These are phyloP conservation scores for Tympanuchus pallidicinctus DNA, from an alignment of 2,113 vertebrate species.

Conservation along the genomic window DNA sequence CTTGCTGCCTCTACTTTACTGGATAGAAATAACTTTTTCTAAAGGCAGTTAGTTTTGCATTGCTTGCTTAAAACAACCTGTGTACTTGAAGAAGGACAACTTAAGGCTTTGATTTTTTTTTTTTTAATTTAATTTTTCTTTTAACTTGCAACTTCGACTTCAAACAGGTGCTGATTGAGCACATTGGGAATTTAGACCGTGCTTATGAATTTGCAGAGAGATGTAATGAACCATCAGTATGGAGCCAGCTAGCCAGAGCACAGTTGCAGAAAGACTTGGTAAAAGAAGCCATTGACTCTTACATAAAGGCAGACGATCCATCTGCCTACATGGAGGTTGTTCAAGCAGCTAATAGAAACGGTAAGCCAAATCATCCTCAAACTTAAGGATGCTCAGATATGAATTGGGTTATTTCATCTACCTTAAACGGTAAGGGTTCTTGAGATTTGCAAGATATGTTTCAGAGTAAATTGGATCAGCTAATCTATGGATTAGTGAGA, in stretches of 20 bases:
- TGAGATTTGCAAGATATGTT: not conserved
- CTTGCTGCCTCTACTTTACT: not conserved
- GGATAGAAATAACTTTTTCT: not conserved
- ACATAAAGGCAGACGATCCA: constrained; percentile 89
- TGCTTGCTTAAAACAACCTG: not conserved
- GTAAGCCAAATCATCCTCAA: constrained; percentile 71
- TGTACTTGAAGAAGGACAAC: not conserved
- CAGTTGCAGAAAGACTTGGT: constrained; percentile 90
- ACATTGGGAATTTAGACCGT: constrained; percentile 89
- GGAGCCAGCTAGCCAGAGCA: constrained; percentile 89
- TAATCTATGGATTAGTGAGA: not conserved
- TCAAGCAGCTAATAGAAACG: constrained; percentile 86
- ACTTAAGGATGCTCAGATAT: not conserved
- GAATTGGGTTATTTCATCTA: not conserved
- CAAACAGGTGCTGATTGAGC: constrained; percentile 90
- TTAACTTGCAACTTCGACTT: constrained; percentile 24
- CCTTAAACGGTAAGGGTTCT: not conserved
- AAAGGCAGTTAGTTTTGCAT: not conserved
- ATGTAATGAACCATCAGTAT: constrained; percentile 89
- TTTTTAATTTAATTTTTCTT: not conserved
- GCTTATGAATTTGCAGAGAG: constrained; percentile 92
- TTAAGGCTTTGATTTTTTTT: not conserved
- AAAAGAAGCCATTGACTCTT: constrained; percentile 93
- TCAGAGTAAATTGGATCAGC: not conserved
- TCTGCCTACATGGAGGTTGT: constrained; percentile 91